Evolutionary conservation across 1,140 invertebrate genomes (phyloP), one percentile per base, ranked within the genome.

Genomic region (Dryas iulia): DNA sequence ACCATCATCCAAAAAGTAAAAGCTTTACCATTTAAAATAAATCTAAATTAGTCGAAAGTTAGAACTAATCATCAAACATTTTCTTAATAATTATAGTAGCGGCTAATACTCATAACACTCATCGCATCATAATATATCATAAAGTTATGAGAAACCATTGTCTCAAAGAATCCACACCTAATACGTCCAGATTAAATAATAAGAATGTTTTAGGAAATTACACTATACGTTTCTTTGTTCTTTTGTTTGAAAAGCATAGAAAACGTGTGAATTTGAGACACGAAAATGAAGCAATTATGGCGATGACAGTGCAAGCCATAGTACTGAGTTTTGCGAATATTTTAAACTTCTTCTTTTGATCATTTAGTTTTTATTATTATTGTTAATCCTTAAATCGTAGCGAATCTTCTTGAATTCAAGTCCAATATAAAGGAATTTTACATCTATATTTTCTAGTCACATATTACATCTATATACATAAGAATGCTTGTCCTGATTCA

Each of bases 131-230:
- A 33, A 39, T 39, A 24, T 54, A 59, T 61, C 58, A 67, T 47
- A 28, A 35, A 56, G 53, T 56, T 59, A 59, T 64, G 67, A 69
- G 67, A 69, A 64, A 47, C 31, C 59, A 69, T 69, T 69, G 53
- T 57, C 18, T 59, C 35, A 69, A 39, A 39, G 33, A 39, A 39
- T 18, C n/a, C 5, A 39, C 33, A 39, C 33, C 33, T 61, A 69
- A 69, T 60, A 64, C 52, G 39, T n/a, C 54, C 21, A 53, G 35
- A 69, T 69, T 69, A 69, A 69, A 69, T 69, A 70, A 73, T 70
- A 63, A 70, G 61, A 73, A 73, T 73, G 72, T 73, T 73, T 70
- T 66, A 58, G 57, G 65, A 71, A 70, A 73, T 66, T 59, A 70
- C 54, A 61, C 11, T 59, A 39, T 61, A 14, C 52, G 53, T 56